Evolutionary conservation across 1,140 invertebrate species (phyloP), one percentile per base, ranked within the genome.

Genomic region (Neelides sp.): DNA sequence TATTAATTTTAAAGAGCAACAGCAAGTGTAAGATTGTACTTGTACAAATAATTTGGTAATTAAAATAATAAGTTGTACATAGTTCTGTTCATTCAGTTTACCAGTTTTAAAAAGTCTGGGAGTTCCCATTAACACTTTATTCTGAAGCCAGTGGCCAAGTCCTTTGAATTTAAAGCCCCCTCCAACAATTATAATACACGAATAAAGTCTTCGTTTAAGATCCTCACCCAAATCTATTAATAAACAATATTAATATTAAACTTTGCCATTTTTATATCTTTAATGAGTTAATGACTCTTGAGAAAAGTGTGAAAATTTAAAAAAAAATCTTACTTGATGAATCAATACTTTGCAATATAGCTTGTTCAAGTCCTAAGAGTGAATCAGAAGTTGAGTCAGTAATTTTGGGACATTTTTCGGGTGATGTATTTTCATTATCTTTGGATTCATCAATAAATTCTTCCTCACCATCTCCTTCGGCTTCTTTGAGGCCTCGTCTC

Each of bases 201-300:
- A 86, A 62, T 91, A 94, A 88, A 97, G 92, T 70, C 91, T 89
- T 19, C 85, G 73, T 69, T 92, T 93, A 30, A 93, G 68, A 57
- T 97, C 91, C 53, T 93, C 90, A 22, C 73, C 80, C 3, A 76
- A 10, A 44, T 50, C 72, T 77, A 35, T 27, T 59, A 61, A 48
- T 42, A 44, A 58, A 54, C 35, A 48, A 45, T 54, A 54, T 55
- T 23, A 27, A 36, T 36, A 41, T 28, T 30, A 17, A 27, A 32
- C n/a, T 8, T 32, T 32, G n/a, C 7, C 7, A 32, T n/a, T 32
- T 32, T 8, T 8, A 8, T 32, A 32, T 32, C n/a, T 8, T 8
- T 5, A 32, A 8, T 32, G 28, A 32, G 7, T 32, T 15, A 24
- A 43, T 20, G 27, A 24, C 22, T 2, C 24, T 10, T 32, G 34